A percentile compares a stretch with the other conserved stretches of the same genome.
phyloP scores from a whole-genome alignment of 2,797 vertebrate species.

The Pangasius larnaudii region DNA sequence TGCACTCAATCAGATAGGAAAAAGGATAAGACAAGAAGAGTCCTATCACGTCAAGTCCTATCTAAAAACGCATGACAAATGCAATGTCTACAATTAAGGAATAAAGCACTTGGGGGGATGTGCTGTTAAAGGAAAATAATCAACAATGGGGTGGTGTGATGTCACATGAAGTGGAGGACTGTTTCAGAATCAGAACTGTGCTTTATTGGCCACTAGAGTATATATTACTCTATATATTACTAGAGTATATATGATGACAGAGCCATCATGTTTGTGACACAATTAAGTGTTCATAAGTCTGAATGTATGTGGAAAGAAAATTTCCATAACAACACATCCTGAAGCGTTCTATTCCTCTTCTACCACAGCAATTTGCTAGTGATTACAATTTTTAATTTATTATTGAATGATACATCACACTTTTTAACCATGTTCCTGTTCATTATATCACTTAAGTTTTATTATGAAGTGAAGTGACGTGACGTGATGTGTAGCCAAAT shows the following conservation, averaged over 20 bases:
- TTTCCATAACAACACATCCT: neutral
- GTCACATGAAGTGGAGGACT: neutral
- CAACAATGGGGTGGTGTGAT: neutral
- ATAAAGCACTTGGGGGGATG: neutral
- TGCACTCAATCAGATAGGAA: slow-evolving; percentile 59
- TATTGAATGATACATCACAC: neutral
- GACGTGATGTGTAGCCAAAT: no score
- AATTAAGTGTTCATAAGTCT: neutral
- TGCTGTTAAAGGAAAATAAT: neutral
- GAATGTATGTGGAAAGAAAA: neutral
- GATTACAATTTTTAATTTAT: neutral
- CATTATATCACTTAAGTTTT: neutral
- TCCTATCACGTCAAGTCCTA: neutral
- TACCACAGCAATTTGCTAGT: neutral
- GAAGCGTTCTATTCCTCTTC: neutral
- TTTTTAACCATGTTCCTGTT: neutral
- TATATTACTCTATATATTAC: no score
- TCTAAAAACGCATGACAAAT: neutral
- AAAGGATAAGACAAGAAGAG: neutral
- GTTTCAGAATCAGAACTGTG: neutral
- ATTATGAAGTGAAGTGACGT: neutral
- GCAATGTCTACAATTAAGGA: neutral
- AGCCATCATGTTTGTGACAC: neutral
- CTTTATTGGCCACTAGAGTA: neutral
- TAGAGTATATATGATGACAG: no score